Percentiles rank a stretch among this genome's conserved stretches.
These are phyloP conservation scores for Apodemia hepburni DNA, from an alignment of 2,888 invertebrate genomes.

Conservation along the genomic window DNA sequence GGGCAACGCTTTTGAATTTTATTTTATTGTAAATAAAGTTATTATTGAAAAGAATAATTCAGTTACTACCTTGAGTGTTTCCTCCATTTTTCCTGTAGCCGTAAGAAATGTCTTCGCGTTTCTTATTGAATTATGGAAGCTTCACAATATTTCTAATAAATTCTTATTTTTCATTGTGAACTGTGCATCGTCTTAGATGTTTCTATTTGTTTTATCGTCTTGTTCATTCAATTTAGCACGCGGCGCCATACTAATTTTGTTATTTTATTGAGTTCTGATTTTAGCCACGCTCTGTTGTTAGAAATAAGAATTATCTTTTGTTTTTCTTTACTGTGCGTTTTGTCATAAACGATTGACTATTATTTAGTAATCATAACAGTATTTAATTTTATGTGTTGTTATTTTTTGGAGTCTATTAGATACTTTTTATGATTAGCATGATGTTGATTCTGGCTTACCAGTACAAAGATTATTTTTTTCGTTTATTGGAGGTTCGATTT, in stretches of 20 bases:
- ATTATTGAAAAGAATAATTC: conserved; percentile 74
- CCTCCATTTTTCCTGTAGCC: conserved; percentile 41
- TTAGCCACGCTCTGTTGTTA: neutral
- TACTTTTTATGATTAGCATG: no score
- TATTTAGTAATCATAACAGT: no score
- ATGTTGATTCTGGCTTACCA: no score
- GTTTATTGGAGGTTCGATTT: no score
- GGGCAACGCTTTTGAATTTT: conserved; percentile 40
- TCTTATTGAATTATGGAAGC: conserved; percentile 63
- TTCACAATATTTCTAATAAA: conserved; percentile 74
- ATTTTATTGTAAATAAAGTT: conserved; percentile 70
- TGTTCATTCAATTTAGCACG: neutral
- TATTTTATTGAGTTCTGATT: conserved; percentile 3
- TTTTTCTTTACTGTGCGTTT: neutral
- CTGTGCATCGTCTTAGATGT: conserved; percentile 8
- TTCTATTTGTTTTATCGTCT: neutral
- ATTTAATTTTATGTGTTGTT: no score
- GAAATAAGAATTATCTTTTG: neutral
- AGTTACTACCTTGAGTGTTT: conserved; percentile 52
- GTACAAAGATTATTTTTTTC: no score
- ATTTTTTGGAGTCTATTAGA: no score
- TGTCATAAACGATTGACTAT: no score
- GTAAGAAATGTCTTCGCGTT: conserved; percentile 47
- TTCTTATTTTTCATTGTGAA: conserved; percentile 69
- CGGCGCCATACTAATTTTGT: conserved; percentile 2